Evolutionary conservation across 2,888 invertebrate species (phyloP).

Genomic region (Callyntrura guangdongensis): DNA sequence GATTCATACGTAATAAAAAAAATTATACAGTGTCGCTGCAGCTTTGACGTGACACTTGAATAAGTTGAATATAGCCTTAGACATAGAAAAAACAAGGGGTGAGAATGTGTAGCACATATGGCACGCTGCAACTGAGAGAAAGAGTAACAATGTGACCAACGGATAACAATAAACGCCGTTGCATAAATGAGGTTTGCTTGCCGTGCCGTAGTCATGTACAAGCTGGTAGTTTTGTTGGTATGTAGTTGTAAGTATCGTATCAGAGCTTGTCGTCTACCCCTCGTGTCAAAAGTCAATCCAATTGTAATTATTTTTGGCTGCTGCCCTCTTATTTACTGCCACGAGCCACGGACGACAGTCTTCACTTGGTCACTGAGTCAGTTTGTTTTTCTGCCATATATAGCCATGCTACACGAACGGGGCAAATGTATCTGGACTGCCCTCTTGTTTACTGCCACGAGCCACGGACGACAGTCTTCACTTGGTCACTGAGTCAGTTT

Average conservation of each 20-base stretch:
- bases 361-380: constrained; percentile 12
- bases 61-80: not conserved
- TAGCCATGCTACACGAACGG: not conserved
- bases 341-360: not conserved
- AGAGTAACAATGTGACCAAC: not conserved
- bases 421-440: not conserved
- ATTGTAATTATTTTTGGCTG: not conserved
- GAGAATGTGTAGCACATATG: not conserved
- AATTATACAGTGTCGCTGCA: not conserved
- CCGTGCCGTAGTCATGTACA: not conserved
- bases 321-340: not conserved
- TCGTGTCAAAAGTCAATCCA: constrained; percentile 20
- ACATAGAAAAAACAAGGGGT: not conserved
- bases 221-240: not conserved
- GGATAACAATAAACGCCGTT: not conserved
- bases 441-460: no score
- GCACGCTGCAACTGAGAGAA: not conserved
- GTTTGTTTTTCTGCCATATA: constrained; percentile 14
- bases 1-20: not conserved
- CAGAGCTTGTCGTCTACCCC: not conserved
- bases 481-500: constrained; percentile 7
- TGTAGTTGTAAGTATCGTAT: not conserved
- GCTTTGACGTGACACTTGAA: not conserved
- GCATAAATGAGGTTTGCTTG: not conserved
- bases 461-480: not conserved